Conservation (phyloP, 2,888 invertebrate species). For the Cephus runcator region DNA sequence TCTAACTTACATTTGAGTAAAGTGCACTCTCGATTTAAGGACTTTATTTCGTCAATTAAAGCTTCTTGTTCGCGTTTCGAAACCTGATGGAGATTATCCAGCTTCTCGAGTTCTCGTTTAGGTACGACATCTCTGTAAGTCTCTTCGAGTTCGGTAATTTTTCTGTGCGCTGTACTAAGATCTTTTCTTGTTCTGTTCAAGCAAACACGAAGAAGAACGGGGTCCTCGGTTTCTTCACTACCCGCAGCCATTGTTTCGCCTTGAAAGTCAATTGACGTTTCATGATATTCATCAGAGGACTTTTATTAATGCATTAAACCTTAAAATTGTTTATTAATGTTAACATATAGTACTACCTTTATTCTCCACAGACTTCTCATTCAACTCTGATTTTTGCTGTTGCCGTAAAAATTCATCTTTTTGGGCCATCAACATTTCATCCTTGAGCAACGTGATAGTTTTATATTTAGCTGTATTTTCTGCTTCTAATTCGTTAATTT, state of each 20-base stretch:
- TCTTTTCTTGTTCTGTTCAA: slow-evolving; percentile 61
- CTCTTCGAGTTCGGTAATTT: slow-evolving; percentile 64
- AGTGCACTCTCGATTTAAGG: slow-evolving; percentile 55
- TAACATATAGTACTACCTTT: background rate
- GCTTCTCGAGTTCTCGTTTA: slow-evolving; percentile 62
- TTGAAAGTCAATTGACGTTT: background rate
- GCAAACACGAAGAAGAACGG: slow-evolving; percentile 9
- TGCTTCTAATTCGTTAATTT: slow-evolving; percentile 24
- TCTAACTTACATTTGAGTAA: slow-evolving; percentile 12
- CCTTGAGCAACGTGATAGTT: background rate
- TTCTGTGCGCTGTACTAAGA: slow-evolving; percentile 62
- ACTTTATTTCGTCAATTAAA: slow-evolving; percentile 29
- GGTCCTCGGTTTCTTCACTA: slow-evolving; percentile 4
- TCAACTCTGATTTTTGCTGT: background rate
- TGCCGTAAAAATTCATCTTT: background rate
- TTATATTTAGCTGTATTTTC: background rate
- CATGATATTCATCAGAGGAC: background rate
- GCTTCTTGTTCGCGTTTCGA: slow-evolving; percentile 46
- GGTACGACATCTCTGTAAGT: slow-evolving; percentile 67
- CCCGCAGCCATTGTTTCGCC: background rate
- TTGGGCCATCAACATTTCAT: background rate
- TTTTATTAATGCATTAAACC: background rate
- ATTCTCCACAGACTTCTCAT: too few species aligned
- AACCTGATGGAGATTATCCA: slow-evolving; percentile 58
- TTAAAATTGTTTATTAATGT: background rate